Conservation (phyloP, 2,888 invertebrate species). For the Metallyticus violacea region DNA sequence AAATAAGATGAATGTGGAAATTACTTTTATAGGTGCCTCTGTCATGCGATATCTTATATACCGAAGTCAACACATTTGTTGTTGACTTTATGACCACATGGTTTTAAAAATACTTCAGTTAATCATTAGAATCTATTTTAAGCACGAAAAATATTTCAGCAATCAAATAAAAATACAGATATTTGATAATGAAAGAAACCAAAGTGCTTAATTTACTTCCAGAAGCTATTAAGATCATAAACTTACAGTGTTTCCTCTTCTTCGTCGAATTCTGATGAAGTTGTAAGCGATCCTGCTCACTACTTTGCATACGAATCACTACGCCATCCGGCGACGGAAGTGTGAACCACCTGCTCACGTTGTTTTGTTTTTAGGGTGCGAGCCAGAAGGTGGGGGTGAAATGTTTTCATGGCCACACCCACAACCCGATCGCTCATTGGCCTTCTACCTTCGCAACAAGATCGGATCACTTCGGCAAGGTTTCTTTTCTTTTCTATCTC, state of each 20-base stretch:
- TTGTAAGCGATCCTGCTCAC: background rate
- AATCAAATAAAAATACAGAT: too few relatives aligned
- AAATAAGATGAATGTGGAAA: too few relatives aligned
- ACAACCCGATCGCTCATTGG: constrained; percentile 18
- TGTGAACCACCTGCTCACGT: background rate
- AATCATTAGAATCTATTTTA: too few relatives aligned
- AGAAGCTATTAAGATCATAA: background rate
- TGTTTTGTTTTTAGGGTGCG: background rate
- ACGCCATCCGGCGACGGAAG: constrained; percentile 3
- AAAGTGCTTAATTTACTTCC: too few relatives aligned
- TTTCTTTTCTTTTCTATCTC: background rate
- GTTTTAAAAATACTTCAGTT: too few relatives aligned
- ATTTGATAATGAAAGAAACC: too few relatives aligned
- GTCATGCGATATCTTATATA: too few relatives aligned
- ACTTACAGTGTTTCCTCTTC: background rate
- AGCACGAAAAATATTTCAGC: too few relatives aligned
- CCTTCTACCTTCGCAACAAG: constrained; percentile 8
- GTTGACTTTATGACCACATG: too few relatives aligned
- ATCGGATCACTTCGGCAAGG: background rate
- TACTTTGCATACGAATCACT: background rate
- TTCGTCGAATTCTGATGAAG: background rate
- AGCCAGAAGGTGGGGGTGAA: constrained; percentile 8
- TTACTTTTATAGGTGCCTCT: too few relatives aligned
- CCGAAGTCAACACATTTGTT: too few relatives aligned
- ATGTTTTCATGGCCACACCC: constrained; percentile 18